These are phyloP conservation scores for Anarrhichthys ocellatus DNA, from an alignment of 2,113 vertebrate species.

Conservation along the genomic window DNA sequence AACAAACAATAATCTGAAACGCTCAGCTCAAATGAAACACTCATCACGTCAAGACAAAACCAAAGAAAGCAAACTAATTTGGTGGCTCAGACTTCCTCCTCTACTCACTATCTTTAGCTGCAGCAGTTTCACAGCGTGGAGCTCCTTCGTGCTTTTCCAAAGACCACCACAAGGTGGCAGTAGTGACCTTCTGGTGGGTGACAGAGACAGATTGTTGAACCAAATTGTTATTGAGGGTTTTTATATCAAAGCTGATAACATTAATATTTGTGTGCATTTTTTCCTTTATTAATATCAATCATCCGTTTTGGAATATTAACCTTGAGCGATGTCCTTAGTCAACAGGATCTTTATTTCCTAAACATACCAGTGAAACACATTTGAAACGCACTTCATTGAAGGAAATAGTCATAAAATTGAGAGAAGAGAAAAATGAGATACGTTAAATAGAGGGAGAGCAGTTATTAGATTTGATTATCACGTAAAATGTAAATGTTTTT, in stretches of 20 bases:
- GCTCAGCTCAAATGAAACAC: neutral
- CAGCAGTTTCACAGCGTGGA: neutral
- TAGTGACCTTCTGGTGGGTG: slow-evolving; percentile 36
- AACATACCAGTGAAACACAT: neutral
- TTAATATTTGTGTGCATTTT: neutral
- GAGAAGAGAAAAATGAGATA: neutral
- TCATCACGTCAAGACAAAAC: neutral
- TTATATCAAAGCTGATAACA: slow-evolving; percentile 11
- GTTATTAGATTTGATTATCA: neutral
- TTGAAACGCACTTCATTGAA: neutral
- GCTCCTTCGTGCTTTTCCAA: neutral
- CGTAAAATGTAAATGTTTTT: slow-evolving; percentile 67
- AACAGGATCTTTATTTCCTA: neutral
- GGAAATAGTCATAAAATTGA: neutral
- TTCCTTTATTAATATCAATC: neutral
- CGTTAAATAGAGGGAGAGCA: neutral
- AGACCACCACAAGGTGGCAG: slow-evolving; percentile 61
- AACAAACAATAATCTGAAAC: neutral
- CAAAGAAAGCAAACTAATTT: neutral
- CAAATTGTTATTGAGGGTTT: slow-evolving; percentile 29
- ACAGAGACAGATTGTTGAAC: neutral
- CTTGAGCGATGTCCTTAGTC: neutral
- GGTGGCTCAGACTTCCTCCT: neutral
- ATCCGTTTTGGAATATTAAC: neutral
- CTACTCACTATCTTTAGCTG: neutral